A percentile compares a stretch with the other conserved stretches of the same genome.
Evolutionary conservation across 2,797 vertebrate genomes (phyloP).

Genomic region (Stomatorhinus walkeri): DNA sequence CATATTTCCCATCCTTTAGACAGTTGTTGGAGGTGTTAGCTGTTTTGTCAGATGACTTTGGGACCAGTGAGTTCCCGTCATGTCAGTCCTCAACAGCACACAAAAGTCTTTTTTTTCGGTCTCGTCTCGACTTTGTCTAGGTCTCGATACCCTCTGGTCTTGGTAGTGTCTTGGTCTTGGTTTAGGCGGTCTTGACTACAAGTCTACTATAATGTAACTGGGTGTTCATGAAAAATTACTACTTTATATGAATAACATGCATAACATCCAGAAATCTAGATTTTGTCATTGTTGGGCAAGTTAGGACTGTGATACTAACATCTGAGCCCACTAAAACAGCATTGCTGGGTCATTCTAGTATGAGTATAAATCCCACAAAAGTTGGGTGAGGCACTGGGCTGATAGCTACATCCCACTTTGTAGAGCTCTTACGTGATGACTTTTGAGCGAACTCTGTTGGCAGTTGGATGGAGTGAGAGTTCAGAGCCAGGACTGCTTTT

Average conservation of each 20-base stretch:
- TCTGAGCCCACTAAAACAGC: not conserved
- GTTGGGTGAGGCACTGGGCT: not conserved
- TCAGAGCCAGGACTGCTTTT: not conserved
- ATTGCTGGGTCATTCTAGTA: not conserved
- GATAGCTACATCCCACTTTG: not conserved
- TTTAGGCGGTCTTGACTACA: too few species aligned
- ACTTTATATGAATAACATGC: not conserved
- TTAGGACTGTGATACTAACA: not conserved
- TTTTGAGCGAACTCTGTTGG: slow-evolving; percentile 45
- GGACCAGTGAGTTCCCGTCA: too few species aligned
- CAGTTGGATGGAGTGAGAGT: slow-evolving; percentile 46
- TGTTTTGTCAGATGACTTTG: too few species aligned
- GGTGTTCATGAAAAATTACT: not conserved
- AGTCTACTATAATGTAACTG: not conserved
- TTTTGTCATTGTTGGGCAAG: not conserved
- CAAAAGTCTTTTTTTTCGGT: too few species aligned
- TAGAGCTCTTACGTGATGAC: slow-evolving; percentile 67
- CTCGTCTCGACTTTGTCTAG: too few species aligned
- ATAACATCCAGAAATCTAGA: not conserved
- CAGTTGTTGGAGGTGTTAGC: too few species aligned
- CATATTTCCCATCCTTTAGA: too few species aligned
- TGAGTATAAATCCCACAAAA: not conserved
- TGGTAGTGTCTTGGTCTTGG: too few species aligned
- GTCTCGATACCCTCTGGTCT: too few species aligned
- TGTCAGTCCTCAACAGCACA: too few species aligned